These are phyloP conservation scores for Catharus bicknelli DNA, from an alignment of 2,113 vertebrate genomes.

Conservation along the genomic window DNA sequence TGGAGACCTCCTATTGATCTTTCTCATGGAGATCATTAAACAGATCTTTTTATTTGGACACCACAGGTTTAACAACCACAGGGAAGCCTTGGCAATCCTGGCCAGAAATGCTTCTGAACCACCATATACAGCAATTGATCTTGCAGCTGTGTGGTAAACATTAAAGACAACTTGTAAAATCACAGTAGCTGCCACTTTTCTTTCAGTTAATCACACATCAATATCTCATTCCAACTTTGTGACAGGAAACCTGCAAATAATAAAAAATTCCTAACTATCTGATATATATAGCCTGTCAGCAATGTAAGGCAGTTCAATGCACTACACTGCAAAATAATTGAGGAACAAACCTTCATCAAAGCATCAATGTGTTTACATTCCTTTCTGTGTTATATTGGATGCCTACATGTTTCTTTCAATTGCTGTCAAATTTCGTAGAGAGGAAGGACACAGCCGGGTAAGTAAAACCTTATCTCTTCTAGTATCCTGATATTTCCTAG, in stretches of 20 bases:
- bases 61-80: neutral
- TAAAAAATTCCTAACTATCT: neutral
- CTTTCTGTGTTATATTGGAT: neutral
- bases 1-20: neutral
- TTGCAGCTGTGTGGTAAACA: neutral
- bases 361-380: neutral
- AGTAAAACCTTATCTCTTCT: neutral
- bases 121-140: neutral
- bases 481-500: neutral
- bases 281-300: neutral
- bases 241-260: neutral
- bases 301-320: neutral
- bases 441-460: neutral
- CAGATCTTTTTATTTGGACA: neutral
- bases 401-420: neutral
- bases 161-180: neutral
- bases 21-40: neutral
- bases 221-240: neutral
- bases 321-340: neutral
- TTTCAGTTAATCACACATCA: neutral
- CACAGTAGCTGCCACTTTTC: neutral
- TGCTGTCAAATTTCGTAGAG: neutral
- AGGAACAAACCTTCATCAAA: neutral
- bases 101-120: neutral
- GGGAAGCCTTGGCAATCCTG: neutral